Evolutionary conservation across 2,113 vertebrate species (phyloP).

Genomic region (Plecturocebus donacophilus): DNA sequence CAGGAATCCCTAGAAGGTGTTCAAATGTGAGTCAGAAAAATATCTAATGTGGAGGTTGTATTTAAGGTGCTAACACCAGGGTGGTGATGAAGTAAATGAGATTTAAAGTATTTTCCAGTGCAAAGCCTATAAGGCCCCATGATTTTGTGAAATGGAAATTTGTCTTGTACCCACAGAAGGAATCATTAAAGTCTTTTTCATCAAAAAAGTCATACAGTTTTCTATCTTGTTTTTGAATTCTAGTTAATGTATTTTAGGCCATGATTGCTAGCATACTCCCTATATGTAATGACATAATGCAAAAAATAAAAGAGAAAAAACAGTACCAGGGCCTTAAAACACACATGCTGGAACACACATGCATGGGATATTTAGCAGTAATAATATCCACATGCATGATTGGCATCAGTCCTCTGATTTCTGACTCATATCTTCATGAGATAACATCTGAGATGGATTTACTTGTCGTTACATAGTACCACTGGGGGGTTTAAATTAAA

Average conservation of each 20-base stretch:
- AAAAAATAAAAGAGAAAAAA: background rate
- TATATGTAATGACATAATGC: background rate
- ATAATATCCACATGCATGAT: background rate
- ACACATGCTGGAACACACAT: background rate
- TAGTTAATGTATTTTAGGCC: background rate
- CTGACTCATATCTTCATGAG: background rate
- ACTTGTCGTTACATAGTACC: background rate
- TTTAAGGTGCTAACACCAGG: background rate
- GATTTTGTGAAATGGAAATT: background rate
- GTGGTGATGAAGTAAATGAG: background rate
- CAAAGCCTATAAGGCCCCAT: background rate
- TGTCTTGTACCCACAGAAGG: background rate
- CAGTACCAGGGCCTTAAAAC: background rate
- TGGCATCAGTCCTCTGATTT: background rate
- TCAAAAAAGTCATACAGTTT: background rate
- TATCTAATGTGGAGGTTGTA: background rate
- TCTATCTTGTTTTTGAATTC: background rate
- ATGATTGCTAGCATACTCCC: background rate
- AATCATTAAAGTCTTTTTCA: background rate
- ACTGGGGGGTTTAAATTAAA: background rate
- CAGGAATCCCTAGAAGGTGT: background rate
- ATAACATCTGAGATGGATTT: constrained; percentile 46
- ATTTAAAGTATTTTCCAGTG: background rate
- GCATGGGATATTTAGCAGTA: background rate
- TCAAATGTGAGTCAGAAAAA: background rate